phyloP scores from a whole-genome alignment of 1,140 invertebrate species.

The Delia radicum region DNA sequence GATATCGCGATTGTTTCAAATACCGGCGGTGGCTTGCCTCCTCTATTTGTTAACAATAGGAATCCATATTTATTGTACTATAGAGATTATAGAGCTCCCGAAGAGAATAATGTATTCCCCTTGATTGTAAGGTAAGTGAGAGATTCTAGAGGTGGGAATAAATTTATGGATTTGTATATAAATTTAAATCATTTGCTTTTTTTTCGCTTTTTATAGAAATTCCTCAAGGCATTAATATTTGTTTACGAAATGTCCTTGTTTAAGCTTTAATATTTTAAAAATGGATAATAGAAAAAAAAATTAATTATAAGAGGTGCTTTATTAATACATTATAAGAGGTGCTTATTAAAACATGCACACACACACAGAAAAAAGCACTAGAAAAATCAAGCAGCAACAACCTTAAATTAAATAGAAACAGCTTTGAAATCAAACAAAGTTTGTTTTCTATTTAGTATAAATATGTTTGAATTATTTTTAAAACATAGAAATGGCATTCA shows the following conservation, averaged over 20 bases:
- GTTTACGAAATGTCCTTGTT: neutral
- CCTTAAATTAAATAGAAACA: too few species aligned
- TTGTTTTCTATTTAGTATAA: too few species aligned
- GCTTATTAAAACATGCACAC: too few species aligned
- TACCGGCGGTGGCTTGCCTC: constrained; percentile 70
- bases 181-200: constrained; percentile 8
- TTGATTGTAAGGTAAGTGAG: constrained; percentile 68
- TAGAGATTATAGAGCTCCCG: constrained; percentile 62
- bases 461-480: too few species aligned
- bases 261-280: too few species aligned
- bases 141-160: neutral
- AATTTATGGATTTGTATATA: neutral
- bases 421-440: too few species aligned
- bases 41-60: constrained; percentile 63
- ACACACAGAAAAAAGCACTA: too few species aligned
- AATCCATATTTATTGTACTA: constrained; percentile 77
- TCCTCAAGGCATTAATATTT: constrained; percentile 22
- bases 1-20: constrained; percentile 78
- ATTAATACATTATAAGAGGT: too few species aligned
- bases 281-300: too few species aligned
- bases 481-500: too few species aligned
- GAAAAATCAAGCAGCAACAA: too few species aligned
- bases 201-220: constrained; percentile 29
- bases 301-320: too few species aligned
- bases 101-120: constrained; percentile 65